Evolutionary conservation across 2,888 invertebrate genomes (phyloP).

Genomic region (Linnaemya tessellans): DNA sequence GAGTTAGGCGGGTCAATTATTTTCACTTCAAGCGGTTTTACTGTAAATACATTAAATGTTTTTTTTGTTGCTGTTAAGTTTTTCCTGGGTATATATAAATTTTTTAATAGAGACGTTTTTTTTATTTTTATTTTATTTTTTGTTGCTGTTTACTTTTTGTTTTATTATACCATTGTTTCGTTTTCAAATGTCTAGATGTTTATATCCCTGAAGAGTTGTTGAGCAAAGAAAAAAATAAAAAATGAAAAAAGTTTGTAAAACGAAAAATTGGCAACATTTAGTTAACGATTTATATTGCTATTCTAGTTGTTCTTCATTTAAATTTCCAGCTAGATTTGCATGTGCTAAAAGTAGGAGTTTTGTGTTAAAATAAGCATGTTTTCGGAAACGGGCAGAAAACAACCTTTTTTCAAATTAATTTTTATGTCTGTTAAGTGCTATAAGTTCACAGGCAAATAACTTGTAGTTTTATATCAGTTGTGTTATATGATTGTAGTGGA

Average conservation of each 20-base stretch:
- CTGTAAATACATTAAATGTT: slow-evolving; percentile 83
- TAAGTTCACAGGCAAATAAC: slow-evolving; percentile 65
- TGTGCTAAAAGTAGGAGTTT: slow-evolving; percentile 69
- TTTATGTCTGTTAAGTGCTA: slow-evolving; percentile 59
- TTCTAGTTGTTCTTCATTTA: slow-evolving; percentile 34
- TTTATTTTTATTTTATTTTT: slow-evolving; percentile 1
- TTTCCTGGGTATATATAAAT: slow-evolving; percentile 56
- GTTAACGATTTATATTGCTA: slow-evolving; percentile 32
- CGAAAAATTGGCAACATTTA: slow-evolving; percentile 49
- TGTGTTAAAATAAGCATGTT: slow-evolving; percentile 45
- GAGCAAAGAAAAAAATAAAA: slow-evolving; percentile 3
- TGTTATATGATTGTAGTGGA: slow-evolving; percentile 1
- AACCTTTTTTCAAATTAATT: slow-evolving; percentile 49
- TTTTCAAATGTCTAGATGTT: slow-evolving; percentile 45
- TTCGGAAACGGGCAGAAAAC: slow-evolving; percentile 37
- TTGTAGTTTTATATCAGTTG: slow-evolving; percentile 16
- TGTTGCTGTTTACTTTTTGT: slow-evolving; percentile 13
- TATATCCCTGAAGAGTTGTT: slow-evolving; percentile 28
- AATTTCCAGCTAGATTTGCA: slow-evolving; percentile 54
- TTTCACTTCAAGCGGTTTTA: slow-evolving; percentile 91
- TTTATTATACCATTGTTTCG: slow-evolving; percentile 32
- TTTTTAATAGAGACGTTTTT: slow-evolving; percentile 50
- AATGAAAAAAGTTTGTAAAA: not conserved
- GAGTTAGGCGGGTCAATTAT: slow-evolving; percentile 88
- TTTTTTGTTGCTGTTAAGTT: slow-evolving; percentile 27